Conservation (phyloP, 2,888 invertebrate species). For the Gnatocerus cornutus region DNA sequence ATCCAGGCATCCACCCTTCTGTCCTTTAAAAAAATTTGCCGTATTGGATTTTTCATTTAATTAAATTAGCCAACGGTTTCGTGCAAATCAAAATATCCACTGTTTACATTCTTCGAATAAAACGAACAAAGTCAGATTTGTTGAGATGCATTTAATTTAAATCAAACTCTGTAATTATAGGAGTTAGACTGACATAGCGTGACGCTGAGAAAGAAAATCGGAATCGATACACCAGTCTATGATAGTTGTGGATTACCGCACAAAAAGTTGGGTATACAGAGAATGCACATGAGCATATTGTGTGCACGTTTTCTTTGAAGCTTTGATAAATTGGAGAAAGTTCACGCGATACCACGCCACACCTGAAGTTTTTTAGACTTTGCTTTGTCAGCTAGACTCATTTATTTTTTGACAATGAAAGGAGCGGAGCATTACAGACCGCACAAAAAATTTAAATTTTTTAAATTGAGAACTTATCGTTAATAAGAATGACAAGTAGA, state of each 20-base stretch:
- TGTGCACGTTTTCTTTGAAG: not conserved
- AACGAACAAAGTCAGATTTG: slow-evolving; percentile 18
- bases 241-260: not conserved
- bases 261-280: slow-evolving; percentile 4
- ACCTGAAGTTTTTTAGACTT: slow-evolving; percentile 23
- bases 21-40: slow-evolving; percentile 17
- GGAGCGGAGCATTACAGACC: too few relatives aligned
- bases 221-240: not conserved
- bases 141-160: slow-evolving; percentile 28
- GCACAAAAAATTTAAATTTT: too few relatives aligned
- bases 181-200: slow-evolving; percentile 10
- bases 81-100: slow-evolving; percentile 26
- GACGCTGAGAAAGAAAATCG: not conserved
- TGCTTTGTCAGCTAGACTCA: slow-evolving; percentile 18
- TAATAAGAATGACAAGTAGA: too few relatives aligned
- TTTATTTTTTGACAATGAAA: slow-evolving; percentile 2
- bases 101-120: slow-evolving; percentile 1
- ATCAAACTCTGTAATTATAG: slow-evolving; percentile 29
- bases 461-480: too few relatives aligned
- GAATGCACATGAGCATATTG: not conserved
- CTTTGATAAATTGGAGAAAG: slow-evolving; percentile 4
- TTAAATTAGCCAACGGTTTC: slow-evolving; percentile 30
- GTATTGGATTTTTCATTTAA: slow-evolving; percentile 30
- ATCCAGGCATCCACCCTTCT: slow-evolving; percentile 5
- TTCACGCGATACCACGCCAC: slow-evolving; percentile 17